A percentile compares a stretch with the other conserved stretches of the same genome.
Evolutionary conservation across 2,888 invertebrate species (phyloP).

Genomic region (Thera britannica): DNA sequence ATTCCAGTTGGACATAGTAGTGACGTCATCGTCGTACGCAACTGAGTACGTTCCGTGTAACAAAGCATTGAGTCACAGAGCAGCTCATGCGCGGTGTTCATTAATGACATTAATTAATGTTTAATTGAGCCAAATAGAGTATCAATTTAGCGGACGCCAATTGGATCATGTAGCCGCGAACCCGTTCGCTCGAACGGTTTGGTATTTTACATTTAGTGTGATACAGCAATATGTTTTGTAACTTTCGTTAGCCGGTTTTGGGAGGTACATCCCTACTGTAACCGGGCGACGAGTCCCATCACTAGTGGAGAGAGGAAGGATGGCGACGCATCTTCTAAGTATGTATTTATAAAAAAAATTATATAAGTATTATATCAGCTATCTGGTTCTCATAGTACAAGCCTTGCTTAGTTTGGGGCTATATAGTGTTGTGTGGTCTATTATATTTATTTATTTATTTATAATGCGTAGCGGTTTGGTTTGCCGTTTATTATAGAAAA

Average conservation of each 20-base stretch:
- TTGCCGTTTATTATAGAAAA: too few relatives aligned
- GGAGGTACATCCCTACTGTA: too few relatives aligned
- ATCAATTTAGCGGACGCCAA: conserved; percentile 80
- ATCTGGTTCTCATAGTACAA: too few relatives aligned
- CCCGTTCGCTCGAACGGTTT: conserved; percentile 25
- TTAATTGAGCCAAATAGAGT: conserved; percentile 83
- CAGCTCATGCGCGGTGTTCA: conserved; percentile 67
- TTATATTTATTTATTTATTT: too few relatives aligned
- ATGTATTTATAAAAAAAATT: too few relatives aligned
- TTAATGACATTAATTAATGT: conserved; percentile 81
- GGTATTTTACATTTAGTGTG: conserved; percentile 21
- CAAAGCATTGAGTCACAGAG: conserved; percentile 52
- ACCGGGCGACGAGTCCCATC: too few relatives aligned
- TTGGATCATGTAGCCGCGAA: conserved; percentile 75
- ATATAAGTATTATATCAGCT: too few relatives aligned
- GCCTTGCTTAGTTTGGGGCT: too few relatives aligned
- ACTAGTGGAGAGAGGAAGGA: too few relatives aligned
- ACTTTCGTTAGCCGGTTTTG: not conserved
- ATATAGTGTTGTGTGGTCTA: too few relatives aligned
- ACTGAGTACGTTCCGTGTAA: not conserved
- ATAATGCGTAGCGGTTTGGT: too few relatives aligned
- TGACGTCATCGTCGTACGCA: conserved; percentile 19
- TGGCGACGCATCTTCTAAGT: too few relatives aligned
- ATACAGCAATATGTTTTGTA: not conserved
- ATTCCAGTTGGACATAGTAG: not conserved